Base-by-base conservation (phyloP, 2,888 invertebrate genomes). In the Ferdinandea cuprea region DNA sequence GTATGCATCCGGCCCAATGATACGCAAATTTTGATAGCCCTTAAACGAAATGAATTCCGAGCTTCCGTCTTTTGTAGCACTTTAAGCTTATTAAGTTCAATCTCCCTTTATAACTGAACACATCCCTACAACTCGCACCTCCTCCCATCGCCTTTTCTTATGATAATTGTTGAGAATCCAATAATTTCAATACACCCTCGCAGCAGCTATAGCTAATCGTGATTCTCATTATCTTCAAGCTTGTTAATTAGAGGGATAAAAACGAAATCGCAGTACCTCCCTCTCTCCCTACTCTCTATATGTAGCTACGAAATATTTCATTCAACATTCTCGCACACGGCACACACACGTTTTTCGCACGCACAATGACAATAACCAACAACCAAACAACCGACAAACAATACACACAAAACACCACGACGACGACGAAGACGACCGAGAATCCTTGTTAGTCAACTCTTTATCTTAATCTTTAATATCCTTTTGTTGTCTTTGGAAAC, bases 381-480 rank as follows among this genome's bases (percentile, higher is more conserved):
- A 7, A 48, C 17, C 37, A 13, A 15, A 9, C n/a, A n/a, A n/a
- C n/a, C n/a, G n/a, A 37, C 17, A 46, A 9, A 35, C 17, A 30
- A 13, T 30, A 21, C 7, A 30, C 42, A 58, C 66, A 78, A 50
- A 30, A 32, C 66, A 61, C 40, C 35, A 30, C 35, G 15, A 42
- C 40, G 28, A 73, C 46, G 30, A 30, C 59, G n/a, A n/a, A n/a
- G 28, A 73, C 46, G 30, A 30, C 59, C 19, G 56, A 25, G 66
- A 78, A 78, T 83, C 72, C 83, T 83, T 78, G 83, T 83, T 78
- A 83, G 83, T 78, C 78, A 83, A 83, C 83, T 83, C 83, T 83
- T 83, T 83, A 83, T 83, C 83, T 78, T 83, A 78, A 83, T 83
- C 83, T 83, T 78, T 83, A 83, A 83, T 83, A 83, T 83, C 83